Base-by-base conservation (phyloP, 1,140 invertebrate species). In the Drosophila saltans region DNA sequence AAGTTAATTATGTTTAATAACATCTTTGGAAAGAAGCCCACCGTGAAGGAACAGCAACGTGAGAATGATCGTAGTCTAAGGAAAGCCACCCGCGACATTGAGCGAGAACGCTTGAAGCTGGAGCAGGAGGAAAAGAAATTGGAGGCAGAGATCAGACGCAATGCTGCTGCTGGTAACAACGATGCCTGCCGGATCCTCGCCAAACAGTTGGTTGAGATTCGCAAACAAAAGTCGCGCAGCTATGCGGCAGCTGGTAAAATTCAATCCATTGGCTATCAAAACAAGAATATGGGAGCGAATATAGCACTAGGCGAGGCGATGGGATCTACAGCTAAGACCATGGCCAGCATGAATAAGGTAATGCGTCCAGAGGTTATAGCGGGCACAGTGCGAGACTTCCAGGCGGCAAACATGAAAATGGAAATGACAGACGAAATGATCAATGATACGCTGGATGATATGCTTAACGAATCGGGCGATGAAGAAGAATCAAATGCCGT, bases 351-450 rank as follows among this genome's bases (percentile, higher is more conserved):
- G 94, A 98, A 98, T 89, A 96, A 96, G 88, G 93, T 97, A 3
- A 96, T 98, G 95, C 97, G 97, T 73, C 96, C 97, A 39, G 95
- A 96, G 90, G 95, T 97, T 90, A 94, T 98, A 24, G 95, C 95
- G 3, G 95, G 96, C 75, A 96, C 95, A 58, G 95, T 98, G 94
- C 94, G 96, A 80, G 95, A 96, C 10, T 98, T 98, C 93, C 94
- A 95, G 85, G 95, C 95, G 90, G 96, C 97, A 60, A 95, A 95
- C 84, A 95, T 95, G 84, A 97, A 97, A 92, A 97, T 98, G 96
- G 97, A 96, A 76, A 98, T 98, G 97, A 97, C 97, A 8, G 97
- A 98, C 93, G 97, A 98, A 94, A 97, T 98, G 95, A 97, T 98
- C 90, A 97, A 97, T 93, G 97, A 98, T 73, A 97, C 97, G 0